phyloP scores from a whole-genome alignment of 2,797 vertebrate species.

The Anas georgica region DNA sequence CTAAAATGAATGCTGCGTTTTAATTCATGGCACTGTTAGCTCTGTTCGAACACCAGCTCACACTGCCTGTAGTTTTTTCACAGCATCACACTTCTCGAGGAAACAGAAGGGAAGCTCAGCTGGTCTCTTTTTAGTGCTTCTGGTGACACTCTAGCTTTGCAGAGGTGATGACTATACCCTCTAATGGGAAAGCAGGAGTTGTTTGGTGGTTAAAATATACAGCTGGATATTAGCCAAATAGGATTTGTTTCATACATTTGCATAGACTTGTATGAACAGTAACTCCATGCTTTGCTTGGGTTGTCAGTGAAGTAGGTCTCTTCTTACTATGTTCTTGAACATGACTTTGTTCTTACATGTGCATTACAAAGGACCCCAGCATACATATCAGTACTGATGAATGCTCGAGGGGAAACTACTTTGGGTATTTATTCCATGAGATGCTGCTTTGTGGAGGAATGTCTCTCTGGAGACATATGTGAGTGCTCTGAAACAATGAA shows the following conservation, averaged over 20 bases:
- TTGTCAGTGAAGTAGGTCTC: not conserved
- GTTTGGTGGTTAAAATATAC: constrained; percentile 42
- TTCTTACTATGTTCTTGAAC: not conserved
- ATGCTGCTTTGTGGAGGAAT: not conserved
- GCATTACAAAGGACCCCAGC: not conserved
- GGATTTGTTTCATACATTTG: not conserved
- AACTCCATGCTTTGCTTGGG: not conserved
- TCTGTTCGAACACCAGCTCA: not conserved
- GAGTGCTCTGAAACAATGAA: not conserved
- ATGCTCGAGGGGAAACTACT: not conserved
- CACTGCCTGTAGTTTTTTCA: constrained; percentile 51
- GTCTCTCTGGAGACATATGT: not conserved
- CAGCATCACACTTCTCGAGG: constrained; percentile 39
- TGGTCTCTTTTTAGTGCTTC: constrained; percentile 33
- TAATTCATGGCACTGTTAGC: not conserved
- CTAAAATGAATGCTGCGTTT: not conserved
- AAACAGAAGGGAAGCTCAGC: constrained; percentile 64
- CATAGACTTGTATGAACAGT: not conserved
- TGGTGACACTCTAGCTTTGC: constrained; percentile 12
- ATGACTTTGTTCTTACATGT: not conserved
- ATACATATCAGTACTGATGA: fast-evolving
- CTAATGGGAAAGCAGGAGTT: constrained; percentile 13
- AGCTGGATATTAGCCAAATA: not conserved
- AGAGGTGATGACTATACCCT: constrained; percentile 47
- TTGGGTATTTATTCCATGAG: fast-evolving